phyloP scores from a whole-genome alignment of 2,113 vertebrate genomes.

The Urocitellus parryii region DNA sequence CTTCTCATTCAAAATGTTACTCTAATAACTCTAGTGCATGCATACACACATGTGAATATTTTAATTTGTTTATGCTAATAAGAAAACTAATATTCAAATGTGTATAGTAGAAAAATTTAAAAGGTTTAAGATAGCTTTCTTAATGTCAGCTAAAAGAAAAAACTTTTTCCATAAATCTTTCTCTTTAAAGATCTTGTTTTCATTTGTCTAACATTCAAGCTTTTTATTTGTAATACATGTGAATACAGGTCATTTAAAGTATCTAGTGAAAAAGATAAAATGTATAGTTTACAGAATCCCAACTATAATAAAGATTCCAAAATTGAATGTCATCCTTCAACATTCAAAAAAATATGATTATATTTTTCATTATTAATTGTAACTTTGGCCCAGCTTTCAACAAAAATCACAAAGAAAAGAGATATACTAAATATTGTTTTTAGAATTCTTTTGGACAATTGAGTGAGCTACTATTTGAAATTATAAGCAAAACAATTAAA shows the following conservation, averaged over 20 bases:
- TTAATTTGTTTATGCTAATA: conserved; percentile 34
- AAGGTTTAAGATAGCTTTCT: neutral
- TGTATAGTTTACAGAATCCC: neutral
- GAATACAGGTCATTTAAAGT: neutral
- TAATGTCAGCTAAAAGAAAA: neutral
- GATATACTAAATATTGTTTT: neutral
- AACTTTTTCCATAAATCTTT: neutral
- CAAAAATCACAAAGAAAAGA: neutral
- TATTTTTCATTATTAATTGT: conserved; percentile 14
- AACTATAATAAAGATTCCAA: neutral
- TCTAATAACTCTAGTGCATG: neutral
- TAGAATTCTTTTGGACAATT: conserved; percentile 19
- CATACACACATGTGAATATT: neutral
- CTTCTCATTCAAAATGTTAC: neutral
- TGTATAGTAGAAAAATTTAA: neutral
- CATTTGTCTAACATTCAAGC: neutral
- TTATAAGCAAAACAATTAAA: neutral
- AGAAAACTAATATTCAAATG: neutral
- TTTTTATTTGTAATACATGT: neutral
- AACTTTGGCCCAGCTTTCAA: neutral
- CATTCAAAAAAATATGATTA: neutral
- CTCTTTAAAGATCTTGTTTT: neutral
- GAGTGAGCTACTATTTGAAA: neutral
- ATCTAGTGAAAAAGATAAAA: neutral
- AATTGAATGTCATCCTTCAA: neutral